Evolutionary conservation across 2,888 invertebrate species (phyloP).

Genomic region (Napeogenes inachia): DNA sequence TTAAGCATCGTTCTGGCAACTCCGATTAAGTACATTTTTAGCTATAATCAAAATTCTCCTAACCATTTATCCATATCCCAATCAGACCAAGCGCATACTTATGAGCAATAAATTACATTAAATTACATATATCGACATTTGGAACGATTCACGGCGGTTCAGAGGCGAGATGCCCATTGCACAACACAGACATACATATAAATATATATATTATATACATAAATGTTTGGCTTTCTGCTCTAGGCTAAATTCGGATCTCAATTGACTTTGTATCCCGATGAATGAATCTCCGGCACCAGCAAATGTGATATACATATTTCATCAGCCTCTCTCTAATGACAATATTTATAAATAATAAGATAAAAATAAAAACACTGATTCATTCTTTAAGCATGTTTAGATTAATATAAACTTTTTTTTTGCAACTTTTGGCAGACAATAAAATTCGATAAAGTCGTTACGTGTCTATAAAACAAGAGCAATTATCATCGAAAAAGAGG

Average conservation of each 20-base stretch:
- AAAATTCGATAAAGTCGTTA: no score
- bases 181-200: conserved; percentile 27
- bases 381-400: no score
- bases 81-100: conserved; percentile 26
- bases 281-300: conserved; percentile 53
- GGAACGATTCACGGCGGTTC: conserved; percentile 27
- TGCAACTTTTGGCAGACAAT: no score
- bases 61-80: conserved; percentile 16
- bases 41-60: conserved; percentile 19
- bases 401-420: no score
- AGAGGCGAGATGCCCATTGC: conserved; percentile 31
- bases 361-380: no score
- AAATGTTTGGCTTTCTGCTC: conserved; percentile 49
- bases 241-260: conserved; percentile 64
- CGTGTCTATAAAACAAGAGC: neutral
- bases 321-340: conserved; percentile 40
- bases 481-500: no score
- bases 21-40: neutral
- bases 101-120: conserved; percentile 34
- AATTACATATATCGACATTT: conserved; percentile 33
- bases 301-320: conserved; percentile 41
- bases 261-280: conserved; percentile 65
- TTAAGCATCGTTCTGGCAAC: no score
- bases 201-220: conserved; percentile 9
- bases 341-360: conserved; percentile 8